phyloP scores from a whole-genome alignment of 2,113 vertebrate species.

The Axis porcinus region DNA sequence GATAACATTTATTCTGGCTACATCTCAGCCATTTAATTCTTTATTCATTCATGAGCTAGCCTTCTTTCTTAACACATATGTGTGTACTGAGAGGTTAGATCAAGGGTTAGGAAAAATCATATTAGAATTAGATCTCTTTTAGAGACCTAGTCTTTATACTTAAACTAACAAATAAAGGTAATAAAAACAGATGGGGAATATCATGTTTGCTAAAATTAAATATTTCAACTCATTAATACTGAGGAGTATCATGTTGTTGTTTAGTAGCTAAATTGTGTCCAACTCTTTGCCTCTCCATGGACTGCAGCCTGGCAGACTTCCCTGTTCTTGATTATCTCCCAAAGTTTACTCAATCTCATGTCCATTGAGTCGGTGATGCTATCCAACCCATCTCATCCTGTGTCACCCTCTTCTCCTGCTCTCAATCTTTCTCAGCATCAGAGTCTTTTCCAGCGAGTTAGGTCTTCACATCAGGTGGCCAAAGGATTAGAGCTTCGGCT shows the following conservation, averaged over 20 bases:
- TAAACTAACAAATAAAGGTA: background rate
- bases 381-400: background rate
- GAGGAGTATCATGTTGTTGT: background rate
- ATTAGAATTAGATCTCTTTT: background rate
- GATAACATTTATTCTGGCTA: background rate
- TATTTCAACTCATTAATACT: background rate
- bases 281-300: background rate
- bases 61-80: background rate
- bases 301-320: background rate
- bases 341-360: background rate
- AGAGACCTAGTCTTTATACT: background rate
- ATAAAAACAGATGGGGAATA: background rate
- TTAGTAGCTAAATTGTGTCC: background rate
- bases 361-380: background rate
- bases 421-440: background rate
- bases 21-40: background rate
- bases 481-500: background rate
- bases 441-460: background rate
- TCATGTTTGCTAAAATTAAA: background rate
- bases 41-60: background rate
- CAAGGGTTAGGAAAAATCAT: background rate
- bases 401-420: background rate
- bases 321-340: background rate
- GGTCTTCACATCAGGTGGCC: background rate
- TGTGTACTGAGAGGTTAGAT: background rate